Evolutionary conservation across 1,140 invertebrate genomes (phyloP), one percentile per base, ranked within the genome.

Genomic region (Orchesella cincta): DNA sequence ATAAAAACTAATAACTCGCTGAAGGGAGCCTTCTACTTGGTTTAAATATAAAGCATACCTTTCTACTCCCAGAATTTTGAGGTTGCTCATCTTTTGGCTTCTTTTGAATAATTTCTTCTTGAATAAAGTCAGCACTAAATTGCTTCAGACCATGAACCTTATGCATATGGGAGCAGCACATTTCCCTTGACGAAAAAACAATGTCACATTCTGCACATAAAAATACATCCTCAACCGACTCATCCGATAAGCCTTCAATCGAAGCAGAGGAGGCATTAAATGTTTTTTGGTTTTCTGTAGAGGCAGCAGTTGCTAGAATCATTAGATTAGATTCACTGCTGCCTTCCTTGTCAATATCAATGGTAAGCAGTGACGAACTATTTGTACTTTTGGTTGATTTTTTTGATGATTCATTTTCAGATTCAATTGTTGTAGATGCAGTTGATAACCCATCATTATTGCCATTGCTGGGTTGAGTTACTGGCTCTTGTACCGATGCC

Each of bases 161-260:
- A 18, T 26, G 39, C 80, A 81, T 79, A 71, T 81, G 80, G 8
- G 46, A 52, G 35, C 73, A 81, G 29, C 80, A 81, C 26, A 76
- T 28, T 72, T 79, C 77, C 39, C 77, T 51, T 20, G 80, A 74
- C 0, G 54, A 54, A 46, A 81, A 81, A 0, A 79, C 73, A 36
- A 81, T 73, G 23, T 79, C 73, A 70, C 80, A 81, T 36, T 76
- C 76, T 28, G 78, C 52, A 57, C 80, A 81, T 16, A 81, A 31
- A 70, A 78, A 81, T 23, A 79, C 74, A 73, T 79, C 78, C 28
- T 46, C 75, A 20, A 71, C 57, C 5, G 28, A 54, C 3, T 75
- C 23, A 35, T 75, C 52, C 54, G 20, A 20, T 46, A 20, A 46
- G 8, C 12, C 23, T 57, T n/a, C n/a, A n/a, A n/a, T n/a, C n/a